Percentiles rank a stretch among this genome's conserved stretches.
Conservation (phyloP, 2,888 invertebrate species). For the Acronicta aceris region DNA sequence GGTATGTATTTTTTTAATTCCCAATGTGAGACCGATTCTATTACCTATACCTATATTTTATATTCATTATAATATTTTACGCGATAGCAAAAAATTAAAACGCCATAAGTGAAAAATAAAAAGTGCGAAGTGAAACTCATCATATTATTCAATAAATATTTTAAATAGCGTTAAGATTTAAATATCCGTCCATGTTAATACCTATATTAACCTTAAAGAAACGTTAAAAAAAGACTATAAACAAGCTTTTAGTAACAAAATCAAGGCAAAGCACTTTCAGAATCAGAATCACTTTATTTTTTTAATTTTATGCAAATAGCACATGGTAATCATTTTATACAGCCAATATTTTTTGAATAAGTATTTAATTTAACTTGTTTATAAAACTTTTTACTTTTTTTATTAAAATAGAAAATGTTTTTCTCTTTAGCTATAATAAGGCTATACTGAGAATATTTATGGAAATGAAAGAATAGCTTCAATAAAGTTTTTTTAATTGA, state of each 20-base stretch:
- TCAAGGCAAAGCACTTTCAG: slow-evolving; percentile 30
- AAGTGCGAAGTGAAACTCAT: not conserved
- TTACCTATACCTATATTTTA: too few relatives aligned
- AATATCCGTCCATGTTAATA: not conserved
- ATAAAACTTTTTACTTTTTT: too few relatives aligned
- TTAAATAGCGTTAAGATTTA: not conserved
- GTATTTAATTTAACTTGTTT: not conserved
- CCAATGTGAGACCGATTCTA: too few relatives aligned
- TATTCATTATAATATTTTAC: too few relatives aligned
- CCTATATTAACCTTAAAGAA: slow-evolving; percentile 12
- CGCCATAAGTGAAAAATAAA: not conserved
- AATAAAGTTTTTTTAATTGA: too few relatives aligned
- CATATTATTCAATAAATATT: too few relatives aligned
- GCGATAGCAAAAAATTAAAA: too few relatives aligned
- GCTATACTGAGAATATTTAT: too few relatives aligned
- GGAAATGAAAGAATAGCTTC: too few relatives aligned
- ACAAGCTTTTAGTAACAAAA: slow-evolving; percentile 15
- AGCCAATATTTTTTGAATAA: slow-evolving; percentile 1
- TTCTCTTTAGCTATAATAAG: too few relatives aligned
- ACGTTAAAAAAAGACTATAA: slow-evolving; percentile 4
- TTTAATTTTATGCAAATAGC: slow-evolving; percentile 26
- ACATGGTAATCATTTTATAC: slow-evolving; percentile 10
- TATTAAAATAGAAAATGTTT: too few relatives aligned
- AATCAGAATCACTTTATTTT: slow-evolving; percentile 8
- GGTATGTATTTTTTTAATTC: too few relatives aligned